These are phyloP conservation scores for Serripes groenlandicus DNA, from an alignment of 2,888 invertebrate genomes.

Conservation along the genomic window DNA sequence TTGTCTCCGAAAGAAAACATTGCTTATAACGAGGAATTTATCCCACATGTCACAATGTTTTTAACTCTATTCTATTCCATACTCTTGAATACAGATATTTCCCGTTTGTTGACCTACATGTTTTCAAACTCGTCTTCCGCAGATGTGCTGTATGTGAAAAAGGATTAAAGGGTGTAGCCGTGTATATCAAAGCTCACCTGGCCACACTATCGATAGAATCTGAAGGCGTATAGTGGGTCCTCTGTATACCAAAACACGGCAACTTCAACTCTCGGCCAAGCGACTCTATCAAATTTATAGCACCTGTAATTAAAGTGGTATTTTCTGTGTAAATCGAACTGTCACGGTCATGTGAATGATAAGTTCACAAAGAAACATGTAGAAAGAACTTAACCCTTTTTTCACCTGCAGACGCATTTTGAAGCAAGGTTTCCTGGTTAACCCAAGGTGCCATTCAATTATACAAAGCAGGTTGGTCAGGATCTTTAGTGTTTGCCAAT, in stretches of 20 bases:
- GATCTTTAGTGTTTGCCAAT: too few relatives aligned
- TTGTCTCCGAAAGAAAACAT: too few relatives aligned
- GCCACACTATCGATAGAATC: slow-evolving; percentile 71
- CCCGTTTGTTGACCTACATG: background rate
- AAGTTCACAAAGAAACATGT: too few relatives aligned
- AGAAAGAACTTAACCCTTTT: too few relatives aligned
- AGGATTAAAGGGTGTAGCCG: background rate
- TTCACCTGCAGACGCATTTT: too few relatives aligned
- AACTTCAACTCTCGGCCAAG: slow-evolving; percentile 64
- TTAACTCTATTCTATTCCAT: background rate
- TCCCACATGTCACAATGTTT: background rate
- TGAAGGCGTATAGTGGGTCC: slow-evolving; percentile 66
- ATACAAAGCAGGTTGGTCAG: too few relatives aligned
- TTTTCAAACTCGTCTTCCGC: background rate
- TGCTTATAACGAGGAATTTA: too few relatives aligned
- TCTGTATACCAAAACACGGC: slow-evolving; percentile 74
- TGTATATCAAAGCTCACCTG: slow-evolving; percentile 54
- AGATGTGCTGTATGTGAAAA: background rate
- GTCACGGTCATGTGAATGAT: too few relatives aligned
- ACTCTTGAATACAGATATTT: background rate
- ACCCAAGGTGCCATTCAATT: too few relatives aligned
- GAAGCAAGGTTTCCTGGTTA: too few relatives aligned
- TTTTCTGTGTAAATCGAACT: too few relatives aligned
- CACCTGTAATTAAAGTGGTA: too few relatives aligned
- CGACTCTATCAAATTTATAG: slow-evolving; percentile 57